phyloP scores from a whole-genome alignment of 2,888 invertebrate genomes.

The Chesias legatella region DNA sequence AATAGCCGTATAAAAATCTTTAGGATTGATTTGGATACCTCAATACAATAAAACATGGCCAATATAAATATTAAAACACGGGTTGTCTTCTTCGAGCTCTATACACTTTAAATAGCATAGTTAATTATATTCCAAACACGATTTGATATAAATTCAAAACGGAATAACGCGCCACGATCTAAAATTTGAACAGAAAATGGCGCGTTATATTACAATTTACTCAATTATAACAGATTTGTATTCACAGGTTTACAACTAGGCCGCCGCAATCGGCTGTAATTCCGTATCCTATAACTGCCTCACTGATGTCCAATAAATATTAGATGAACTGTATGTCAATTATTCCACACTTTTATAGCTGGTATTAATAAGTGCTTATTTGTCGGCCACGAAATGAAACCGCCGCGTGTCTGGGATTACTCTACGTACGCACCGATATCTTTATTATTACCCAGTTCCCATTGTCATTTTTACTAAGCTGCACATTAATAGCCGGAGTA shows the following conservation, averaged over 20 bases:
- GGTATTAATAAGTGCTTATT: slow-evolving; percentile 72
- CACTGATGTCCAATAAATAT: slow-evolving; percentile 70
- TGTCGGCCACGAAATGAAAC: slow-evolving; percentile 67
- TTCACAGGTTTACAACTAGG: slow-evolving; percentile 36
- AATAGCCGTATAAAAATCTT: too few species aligned
- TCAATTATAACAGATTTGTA: slow-evolving; percentile 44
- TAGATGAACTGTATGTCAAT: slow-evolving; percentile 67
- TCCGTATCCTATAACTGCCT: slow-evolving; percentile 61
- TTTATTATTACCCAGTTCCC: slow-evolving; percentile 37
- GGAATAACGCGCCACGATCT: slow-evolving; percentile 1
- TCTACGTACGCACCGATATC: slow-evolving; percentile 45
- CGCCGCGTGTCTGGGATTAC: slow-evolving; percentile 70
- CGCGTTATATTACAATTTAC: slow-evolving; percentile 32
- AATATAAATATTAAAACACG: background rate
- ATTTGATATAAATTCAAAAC: too few species aligned
- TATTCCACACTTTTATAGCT: slow-evolving; percentile 52
- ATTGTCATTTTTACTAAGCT: slow-evolving; percentile 26
- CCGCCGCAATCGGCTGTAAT: slow-evolving; percentile 52
- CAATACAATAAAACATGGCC: background rate
- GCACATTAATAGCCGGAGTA: slow-evolving; percentile 35
- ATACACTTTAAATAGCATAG: too few species aligned
- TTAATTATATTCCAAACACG: too few species aligned
- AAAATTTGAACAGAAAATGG: slow-evolving; percentile 35
- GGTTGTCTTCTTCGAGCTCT: too few species aligned
- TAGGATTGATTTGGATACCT: too few species aligned